phyloP scores from a whole-genome alignment of 1,140 invertebrate species.

The Elymnias hypermnestra region DNA sequence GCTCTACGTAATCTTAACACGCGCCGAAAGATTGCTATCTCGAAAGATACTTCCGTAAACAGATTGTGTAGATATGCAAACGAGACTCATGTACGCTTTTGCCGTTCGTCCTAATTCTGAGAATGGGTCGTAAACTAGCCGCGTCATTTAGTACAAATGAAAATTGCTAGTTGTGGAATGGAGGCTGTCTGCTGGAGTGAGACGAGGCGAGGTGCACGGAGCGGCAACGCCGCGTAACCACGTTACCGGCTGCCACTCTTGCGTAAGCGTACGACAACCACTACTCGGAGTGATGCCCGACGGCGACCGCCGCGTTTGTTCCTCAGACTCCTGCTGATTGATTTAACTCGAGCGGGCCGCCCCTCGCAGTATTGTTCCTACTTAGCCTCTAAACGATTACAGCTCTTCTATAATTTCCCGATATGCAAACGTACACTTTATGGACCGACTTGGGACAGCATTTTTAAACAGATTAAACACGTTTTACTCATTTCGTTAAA shows the following conservation, averaged over 20 bases:
- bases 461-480: neutral
- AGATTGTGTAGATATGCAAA: slow-evolving; percentile 19
- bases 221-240: slow-evolving; percentile 65
- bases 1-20: neutral
- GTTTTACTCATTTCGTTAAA: neutral
- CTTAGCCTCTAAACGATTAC: too few relatives aligned
- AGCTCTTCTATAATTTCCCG: too few relatives aligned
- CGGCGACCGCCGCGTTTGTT: slow-evolving; percentile 26
- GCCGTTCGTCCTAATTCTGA: slow-evolving; percentile 53
- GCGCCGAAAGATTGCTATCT: slow-evolving; percentile 4
- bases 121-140: slow-evolving; percentile 62
- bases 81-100: slow-evolving; percentile 29
- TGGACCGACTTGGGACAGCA: too few relatives aligned
- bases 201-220: slow-evolving; percentile 39
- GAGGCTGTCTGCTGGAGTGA: slow-evolving; percentile 50
- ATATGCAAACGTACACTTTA: neutral
- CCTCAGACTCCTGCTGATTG: slow-evolving; percentile 37
- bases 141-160: slow-evolving; percentile 67
- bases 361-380: too few relatives aligned
- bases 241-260: slow-evolving; percentile 66
- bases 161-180: slow-evolving; percentile 60
- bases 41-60: slow-evolving; percentile 31
- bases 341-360: too few relatives aligned
- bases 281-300: slow-evolving; percentile 19
- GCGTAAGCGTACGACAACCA: slow-evolving; percentile 70